Evolutionary conservation across 2,797 vertebrate species (phyloP), one percentile per base, ranked within the genome.

Genomic region (Atherinosoma microstoma): DNA sequence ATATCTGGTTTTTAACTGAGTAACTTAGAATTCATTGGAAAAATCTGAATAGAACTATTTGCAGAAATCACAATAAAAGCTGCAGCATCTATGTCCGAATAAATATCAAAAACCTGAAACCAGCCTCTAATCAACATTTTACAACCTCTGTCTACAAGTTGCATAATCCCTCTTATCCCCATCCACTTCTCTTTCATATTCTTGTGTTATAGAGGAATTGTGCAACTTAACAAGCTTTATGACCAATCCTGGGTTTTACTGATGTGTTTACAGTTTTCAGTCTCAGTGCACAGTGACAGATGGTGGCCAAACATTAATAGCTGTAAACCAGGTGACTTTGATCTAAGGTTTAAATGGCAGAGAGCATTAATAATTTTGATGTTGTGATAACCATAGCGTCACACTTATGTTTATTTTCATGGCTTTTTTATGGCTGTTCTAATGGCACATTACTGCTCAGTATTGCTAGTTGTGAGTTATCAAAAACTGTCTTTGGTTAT

Each of bases 241-340:
- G 72, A 38, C 35, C 22, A 59, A 3, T 53, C 1, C 29, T 60
- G 24, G 15, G 7, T 42, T 84, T 91, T 89, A 85, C 84, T 79
- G 78, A 29, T n/a, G n/a, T 65, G 42, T 47, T 20, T 73, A 59
- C 6, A 69, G 15, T 45, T 72, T 71, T 35, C 15, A 10, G 35
- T 38, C 54, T 70, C 34, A 69, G 18, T 56, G 58, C 58, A 29
- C 57, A 54, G 63, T 36, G 76, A 73, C 79, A 89, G 70, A 79
- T 63, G 74, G 35, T 84, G 70, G 76, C 36, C 51, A 80, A 89
- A 89, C 80, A 89, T 78, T 86, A 84, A 87, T 84, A 82, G 75
- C 67, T 79, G 24, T 49, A 36, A 57, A 30, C 22, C 13, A 60
- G 29, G 9, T 73, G 1, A 51, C 56, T 79, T 69, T 59, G 53